These are phyloP conservation scores for Tinea semifulvella DNA, from an alignment of 2,888 invertebrate species.

Conservation along the genomic window DNA sequence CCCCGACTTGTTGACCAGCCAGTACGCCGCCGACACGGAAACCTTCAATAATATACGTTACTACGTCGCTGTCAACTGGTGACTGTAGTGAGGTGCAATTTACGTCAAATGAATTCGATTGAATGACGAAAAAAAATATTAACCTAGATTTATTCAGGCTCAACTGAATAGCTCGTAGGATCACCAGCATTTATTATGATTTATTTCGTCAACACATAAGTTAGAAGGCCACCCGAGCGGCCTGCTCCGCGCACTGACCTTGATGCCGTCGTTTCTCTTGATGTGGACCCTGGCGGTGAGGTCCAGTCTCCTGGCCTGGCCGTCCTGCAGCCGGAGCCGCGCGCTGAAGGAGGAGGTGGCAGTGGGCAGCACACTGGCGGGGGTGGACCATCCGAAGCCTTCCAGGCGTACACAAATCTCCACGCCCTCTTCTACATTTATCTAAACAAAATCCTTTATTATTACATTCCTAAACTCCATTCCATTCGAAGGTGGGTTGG, in stretches of 20 bases:
- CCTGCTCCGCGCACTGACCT: conserved; percentile 38
- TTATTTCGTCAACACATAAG: not conserved
- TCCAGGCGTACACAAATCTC: conserved; percentile 83
- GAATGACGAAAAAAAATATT: too few relatives aligned
- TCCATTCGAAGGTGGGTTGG: too few relatives aligned
- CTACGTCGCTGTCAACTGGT: too few relatives aligned
- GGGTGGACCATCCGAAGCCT: conserved; percentile 79
- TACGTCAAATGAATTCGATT: too few relatives aligned
- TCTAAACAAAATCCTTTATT: too few relatives aligned
- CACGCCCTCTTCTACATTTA: conserved; percentile 76
- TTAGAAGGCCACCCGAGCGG: not conserved
- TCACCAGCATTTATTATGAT: not conserved
- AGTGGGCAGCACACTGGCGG: conserved; percentile 56
- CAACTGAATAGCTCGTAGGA: not conserved
- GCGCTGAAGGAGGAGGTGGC: conserved; percentile 65
- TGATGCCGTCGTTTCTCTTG: conserved; percentile 47
- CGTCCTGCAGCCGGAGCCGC: conserved; percentile 79
- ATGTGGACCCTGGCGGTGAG: conserved; percentile 71
- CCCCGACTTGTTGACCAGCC: conserved; percentile 96
- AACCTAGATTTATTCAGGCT: too few relatives aligned
- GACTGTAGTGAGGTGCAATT: too few relatives aligned
- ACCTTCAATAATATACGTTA: conserved; percentile 48
- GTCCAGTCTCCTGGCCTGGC: conserved; percentile 74
- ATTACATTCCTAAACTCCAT: too few relatives aligned
- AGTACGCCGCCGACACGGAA: conserved; percentile 85